Conservation (phyloP, 2,113 vertebrate genomes). For the Bostrychus sinensis region DNA sequence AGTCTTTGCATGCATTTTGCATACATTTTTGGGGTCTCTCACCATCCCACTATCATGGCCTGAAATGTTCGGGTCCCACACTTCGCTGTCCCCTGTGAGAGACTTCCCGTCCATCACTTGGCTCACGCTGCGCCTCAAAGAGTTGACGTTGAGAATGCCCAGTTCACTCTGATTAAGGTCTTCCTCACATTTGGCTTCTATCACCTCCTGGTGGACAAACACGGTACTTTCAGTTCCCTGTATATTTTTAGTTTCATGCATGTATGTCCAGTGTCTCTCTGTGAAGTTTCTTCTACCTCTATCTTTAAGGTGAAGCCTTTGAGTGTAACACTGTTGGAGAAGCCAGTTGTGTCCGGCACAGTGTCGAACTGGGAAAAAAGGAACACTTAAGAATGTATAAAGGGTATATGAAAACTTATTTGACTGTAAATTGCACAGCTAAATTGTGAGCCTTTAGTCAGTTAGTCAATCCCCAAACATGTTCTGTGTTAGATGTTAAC, state of each 20-base stretch:
- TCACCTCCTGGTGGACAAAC: constrained; percentile 78
- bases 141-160: constrained; percentile 65
- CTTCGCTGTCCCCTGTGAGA: constrained; percentile 73
- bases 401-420: not conserved
- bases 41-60: constrained; percentile 91
- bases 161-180: constrained; percentile 67
- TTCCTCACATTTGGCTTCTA: constrained; percentile 83
- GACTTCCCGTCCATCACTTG: constrained; percentile 89
- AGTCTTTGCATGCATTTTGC: not conserved
- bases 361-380: constrained; percentile 87
- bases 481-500: not conserved
- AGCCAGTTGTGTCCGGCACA: constrained; percentile 86
- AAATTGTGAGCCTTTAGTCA: not conserved
- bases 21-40: constrained; percentile 63
- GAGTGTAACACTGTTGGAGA: constrained; percentile 89
- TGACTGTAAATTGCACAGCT: not conserved
- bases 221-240: not conserved
- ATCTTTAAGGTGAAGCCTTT: constrained; percentile 90
- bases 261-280: not conserved
- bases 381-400: not conserved
- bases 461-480: not conserved
- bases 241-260: not conserved
- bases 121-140: constrained; percentile 90
- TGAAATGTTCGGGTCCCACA: constrained; percentile 86
- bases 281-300: constrained; percentile 81